Evolutionary conservation across 2,797 vertebrate species (phyloP).

Genomic region (Phrynocephalus vlangalii): DNA sequence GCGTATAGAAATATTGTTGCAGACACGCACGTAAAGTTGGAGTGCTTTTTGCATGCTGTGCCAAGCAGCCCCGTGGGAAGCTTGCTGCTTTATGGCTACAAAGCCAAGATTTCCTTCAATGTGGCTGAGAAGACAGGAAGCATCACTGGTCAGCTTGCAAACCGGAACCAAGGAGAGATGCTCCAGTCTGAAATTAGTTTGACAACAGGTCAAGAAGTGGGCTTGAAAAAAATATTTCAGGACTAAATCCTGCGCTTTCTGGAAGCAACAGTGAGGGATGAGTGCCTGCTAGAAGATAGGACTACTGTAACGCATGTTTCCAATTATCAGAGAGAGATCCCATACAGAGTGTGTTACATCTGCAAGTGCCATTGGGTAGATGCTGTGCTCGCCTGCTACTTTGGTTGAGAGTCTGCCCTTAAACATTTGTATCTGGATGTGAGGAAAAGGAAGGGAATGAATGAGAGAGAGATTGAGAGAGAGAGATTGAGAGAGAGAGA

Average conservation of each 20-base stretch:
- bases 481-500: no score
- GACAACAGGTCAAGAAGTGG: slow-evolving; percentile 45
- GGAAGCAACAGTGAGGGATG: slow-evolving; percentile 39
- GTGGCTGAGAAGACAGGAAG: neutral
- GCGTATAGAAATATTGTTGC: neutral
- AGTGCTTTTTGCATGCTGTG: neutral
- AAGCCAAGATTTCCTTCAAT: neutral
- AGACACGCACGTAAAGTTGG: neutral
- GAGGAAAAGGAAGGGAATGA: no score
- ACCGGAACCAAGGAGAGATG: slow-evolving; percentile 22
- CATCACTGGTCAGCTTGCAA: neutral
- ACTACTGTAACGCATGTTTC: slow-evolving; percentile 60
- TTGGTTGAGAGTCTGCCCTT: slow-evolving; percentile 28
- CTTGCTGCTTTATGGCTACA: neutral
- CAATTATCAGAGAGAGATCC: slow-evolving; percentile 53
- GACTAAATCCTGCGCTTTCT: neutral
- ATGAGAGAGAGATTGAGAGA: no score
- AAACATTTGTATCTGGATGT: neutral
- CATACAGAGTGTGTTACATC: slow-evolving; percentile 27
- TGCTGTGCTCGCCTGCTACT: slow-evolving; percentile 43
- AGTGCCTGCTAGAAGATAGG: slow-evolving; percentile 35
- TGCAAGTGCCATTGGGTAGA: slow-evolving; percentile 27
- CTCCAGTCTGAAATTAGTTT: neutral
- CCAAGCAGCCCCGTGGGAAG: neutral
- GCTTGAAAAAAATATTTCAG: slow-evolving; percentile 44